Evolutionary conservation across 2,797 vertebrate genomes (phyloP).

Genomic region (Naso thynnoides): DNA sequence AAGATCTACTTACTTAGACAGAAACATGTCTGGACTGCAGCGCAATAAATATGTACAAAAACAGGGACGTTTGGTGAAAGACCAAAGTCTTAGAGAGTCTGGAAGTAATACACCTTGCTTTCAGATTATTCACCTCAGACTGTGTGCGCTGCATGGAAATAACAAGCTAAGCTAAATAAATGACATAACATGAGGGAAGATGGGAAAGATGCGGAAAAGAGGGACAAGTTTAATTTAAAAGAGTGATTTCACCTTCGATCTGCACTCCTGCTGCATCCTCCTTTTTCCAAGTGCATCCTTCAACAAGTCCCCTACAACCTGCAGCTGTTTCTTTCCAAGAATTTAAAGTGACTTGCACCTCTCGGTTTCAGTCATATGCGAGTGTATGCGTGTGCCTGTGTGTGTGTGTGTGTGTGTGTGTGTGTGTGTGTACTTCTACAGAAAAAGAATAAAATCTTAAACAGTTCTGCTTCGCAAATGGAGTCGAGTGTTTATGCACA

Average conservation of each 20-base stretch:
- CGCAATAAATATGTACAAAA: background rate
- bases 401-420: background rate
- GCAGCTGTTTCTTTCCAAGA: constrained; percentile 35
- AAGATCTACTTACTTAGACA: no score
- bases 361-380: background rate
- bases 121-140: constrained; percentile 17
- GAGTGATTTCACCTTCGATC: constrained; percentile 53
- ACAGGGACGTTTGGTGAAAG: background rate
- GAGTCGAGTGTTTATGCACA: background rate
- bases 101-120: constrained; percentile 2
- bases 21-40: no score
- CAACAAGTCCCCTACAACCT: constrained; percentile 38
- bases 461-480: constrained; percentile 15
- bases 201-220: constrained; percentile 35
- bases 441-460: background rate
- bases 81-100: constrained; percentile 1
- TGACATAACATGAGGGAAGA: constrained; percentile 29
- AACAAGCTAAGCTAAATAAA: constrained; percentile 40
- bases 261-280: constrained; percentile 36
- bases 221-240: constrained; percentile 57
- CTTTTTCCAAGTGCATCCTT: constrained; percentile 40
- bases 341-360: constrained; percentile 32
- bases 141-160: constrained; percentile 11
- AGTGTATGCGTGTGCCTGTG: background rate
- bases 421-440: background rate